Conservation (phyloP, 2,113 vertebrate genomes). For the Festucalex cinctus region DNA sequence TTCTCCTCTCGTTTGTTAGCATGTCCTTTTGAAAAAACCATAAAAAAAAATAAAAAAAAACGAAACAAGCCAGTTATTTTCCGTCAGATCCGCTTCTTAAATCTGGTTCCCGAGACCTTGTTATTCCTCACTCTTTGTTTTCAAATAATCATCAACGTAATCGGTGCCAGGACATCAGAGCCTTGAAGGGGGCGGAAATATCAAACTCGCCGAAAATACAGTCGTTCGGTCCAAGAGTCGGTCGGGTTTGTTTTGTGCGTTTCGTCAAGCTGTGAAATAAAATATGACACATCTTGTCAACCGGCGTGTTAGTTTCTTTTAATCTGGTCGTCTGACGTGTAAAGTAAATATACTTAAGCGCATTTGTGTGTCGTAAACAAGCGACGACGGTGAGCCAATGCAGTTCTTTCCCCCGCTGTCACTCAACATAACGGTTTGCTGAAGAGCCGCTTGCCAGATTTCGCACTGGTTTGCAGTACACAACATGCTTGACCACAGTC, state of each 20-base stretch:
- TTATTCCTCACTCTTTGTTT: neutral
- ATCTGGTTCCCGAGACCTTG: neutral
- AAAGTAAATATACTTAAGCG: constrained; percentile 43
- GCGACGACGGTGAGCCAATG: constrained; percentile 22
- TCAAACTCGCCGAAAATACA: neutral
- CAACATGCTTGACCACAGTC: neutral
- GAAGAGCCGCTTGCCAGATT: constrained; percentile 31
- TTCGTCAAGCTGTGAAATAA: constrained; percentile 49
- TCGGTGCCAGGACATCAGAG: constrained; percentile 27
- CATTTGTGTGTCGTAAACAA: constrained; percentile 43
- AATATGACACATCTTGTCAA: constrained; percentile 30
- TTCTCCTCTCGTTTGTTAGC: no score
- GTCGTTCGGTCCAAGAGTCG: constrained; percentile 16
- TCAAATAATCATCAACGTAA: constrained; percentile 1
- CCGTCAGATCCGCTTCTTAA: neutral
- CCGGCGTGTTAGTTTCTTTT: constrained; percentile 39
- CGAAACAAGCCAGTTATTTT: neutral
- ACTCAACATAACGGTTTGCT: constrained; percentile 31
- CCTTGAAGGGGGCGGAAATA: constrained; percentile 4
- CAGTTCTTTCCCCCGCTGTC: constrained; percentile 27
- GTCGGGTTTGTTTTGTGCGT: constrained; percentile 25
- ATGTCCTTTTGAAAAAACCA: no score
- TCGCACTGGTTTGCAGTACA: constrained; percentile 34
- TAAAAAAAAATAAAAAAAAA: neutral
- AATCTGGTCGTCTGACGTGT: constrained; percentile 47